Percentiles rank a stretch among this genome's conserved stretches.
phyloP scores from a whole-genome alignment of 2,113 vertebrate species.

The Lophura nycthemera region DNA sequence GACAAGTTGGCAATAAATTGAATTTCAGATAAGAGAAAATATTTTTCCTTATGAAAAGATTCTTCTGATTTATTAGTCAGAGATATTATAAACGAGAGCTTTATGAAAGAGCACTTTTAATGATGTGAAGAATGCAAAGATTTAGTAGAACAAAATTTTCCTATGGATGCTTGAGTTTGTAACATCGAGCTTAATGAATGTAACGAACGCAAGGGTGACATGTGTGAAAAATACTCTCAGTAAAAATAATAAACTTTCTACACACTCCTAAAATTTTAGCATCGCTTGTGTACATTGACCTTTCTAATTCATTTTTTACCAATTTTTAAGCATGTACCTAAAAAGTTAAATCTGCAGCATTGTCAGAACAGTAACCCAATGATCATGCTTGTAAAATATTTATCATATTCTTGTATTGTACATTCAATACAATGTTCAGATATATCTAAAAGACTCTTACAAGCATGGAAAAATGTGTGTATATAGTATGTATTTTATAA shows the following conservation, averaged over 20 bases:
- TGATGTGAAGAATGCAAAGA: too few relatives aligned
- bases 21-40: rapidly evolving
- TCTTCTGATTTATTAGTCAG: too few relatives aligned
- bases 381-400: not conserved
- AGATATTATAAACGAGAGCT: too few relatives aligned
- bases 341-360: not conserved
- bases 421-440: not conserved
- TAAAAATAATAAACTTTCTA: not conserved
- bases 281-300: not conserved
- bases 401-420: not conserved
- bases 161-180: too few relatives aligned
- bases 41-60: not conserved
- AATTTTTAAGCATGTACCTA: not conserved
- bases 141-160: too few relatives aligned
- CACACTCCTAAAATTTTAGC: not conserved
- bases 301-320: not conserved
- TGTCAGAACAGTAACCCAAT: not conserved
- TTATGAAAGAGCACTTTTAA: too few relatives aligned
- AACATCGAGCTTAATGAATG: too few relatives aligned
- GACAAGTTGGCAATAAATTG: not conserved
- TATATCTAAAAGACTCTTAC: not conserved
- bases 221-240: not conserved
- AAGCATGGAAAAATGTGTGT: not conserved
- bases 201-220: too few relatives aligned
- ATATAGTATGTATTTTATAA: too few relatives aligned